Percentiles rank a stretch among this genome's conserved stretches.
Conservation (phyloP, 1,140 invertebrate species). For the Battus philenor region DNA sequence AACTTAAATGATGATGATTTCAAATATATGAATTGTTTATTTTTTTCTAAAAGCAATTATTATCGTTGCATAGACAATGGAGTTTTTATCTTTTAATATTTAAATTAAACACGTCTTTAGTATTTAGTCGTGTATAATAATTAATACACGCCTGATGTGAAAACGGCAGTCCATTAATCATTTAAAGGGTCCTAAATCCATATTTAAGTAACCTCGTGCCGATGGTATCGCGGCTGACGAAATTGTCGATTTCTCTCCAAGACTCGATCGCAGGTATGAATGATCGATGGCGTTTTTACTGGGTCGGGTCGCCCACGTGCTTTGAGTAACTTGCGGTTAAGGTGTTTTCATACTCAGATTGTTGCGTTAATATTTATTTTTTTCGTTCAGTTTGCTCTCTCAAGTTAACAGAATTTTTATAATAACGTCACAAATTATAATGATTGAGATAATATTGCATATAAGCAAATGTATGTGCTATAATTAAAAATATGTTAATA, state of each 20-base stretch:
- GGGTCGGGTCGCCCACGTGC: conserved; percentile 8
- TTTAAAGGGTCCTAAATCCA: conserved; percentile 7
- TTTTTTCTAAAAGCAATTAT: too few species aligned
- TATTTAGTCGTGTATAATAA: neutral
- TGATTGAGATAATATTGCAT: too few species aligned
- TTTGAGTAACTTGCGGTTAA: neutral
- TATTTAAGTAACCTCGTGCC: conserved; percentile 3
- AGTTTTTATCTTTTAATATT: too few species aligned
- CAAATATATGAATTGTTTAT: too few species aligned
- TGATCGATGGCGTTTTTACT: conserved; percentile 5
- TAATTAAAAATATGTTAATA: too few species aligned
- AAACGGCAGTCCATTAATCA: conserved; percentile 8
- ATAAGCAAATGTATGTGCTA: too few species aligned
- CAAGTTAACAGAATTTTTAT: too few species aligned
- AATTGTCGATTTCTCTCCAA: conserved; percentile 13
- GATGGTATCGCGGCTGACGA: conserved; percentile 3
- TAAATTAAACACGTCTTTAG: too few species aligned
- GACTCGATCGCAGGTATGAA: conserved; percentile 2
- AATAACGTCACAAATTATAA: too few species aligned
- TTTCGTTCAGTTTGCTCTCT: too few species aligned
- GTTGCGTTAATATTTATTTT: neutral
- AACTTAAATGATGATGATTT: too few species aligned
- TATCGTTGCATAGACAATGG: too few species aligned
- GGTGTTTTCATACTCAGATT: neutral
- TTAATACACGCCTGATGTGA: neutral